Base-by-base conservation (phyloP, 2,888 invertebrate genomes). In the Trilocha varians region DNA sequence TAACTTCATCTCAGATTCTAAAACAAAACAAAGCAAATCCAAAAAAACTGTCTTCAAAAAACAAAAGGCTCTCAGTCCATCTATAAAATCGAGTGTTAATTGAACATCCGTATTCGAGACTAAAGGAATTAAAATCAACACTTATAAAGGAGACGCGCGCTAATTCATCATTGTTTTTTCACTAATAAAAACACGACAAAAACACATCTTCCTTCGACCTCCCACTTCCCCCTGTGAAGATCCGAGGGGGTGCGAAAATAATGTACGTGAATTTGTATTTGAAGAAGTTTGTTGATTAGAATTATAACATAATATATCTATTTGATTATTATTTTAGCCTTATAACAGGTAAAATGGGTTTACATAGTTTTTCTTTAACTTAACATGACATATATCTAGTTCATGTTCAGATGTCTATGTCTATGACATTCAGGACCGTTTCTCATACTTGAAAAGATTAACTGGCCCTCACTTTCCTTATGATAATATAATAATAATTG, bases 121-220 rank as follows among this genome's bases (percentile, higher is more conserved):
- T 41, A 32, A 42, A 50, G 56, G 51, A 50, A 50, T 58, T 74
- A 66, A 70, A 65, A 62, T 55, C 58, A 62, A 62, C 53, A 64
- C 70, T 72, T 73, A 76, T 75, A 76, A 74, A 71, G 63, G 68
- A 65, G 67, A 67, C 63, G 67, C 71, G 66, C 70, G 62, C 70
- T 76, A 78, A 82, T 79, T 78, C 76, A 77, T 82, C 77, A 79
- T 77, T 78, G 82, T 78, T 25, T 77, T 72, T 74, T 75, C 65
- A 70, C 71, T 75, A 78, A 78, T 78, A 78, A 80, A 82, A 78
- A 80, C 76, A 78, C 66, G 79, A 76, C 74, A 69, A 68, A 70
- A 72, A 75, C 76, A 79, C 62, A 55, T 68, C 63, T 63, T 49
- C 53, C 55, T 55, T 51, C 45, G 43, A 48, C 39, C 54, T 38